Evolutionary conservation across 2,113 vertebrate genomes (phyloP).

Genomic region (Oncorhynchus kisutch): DNA sequence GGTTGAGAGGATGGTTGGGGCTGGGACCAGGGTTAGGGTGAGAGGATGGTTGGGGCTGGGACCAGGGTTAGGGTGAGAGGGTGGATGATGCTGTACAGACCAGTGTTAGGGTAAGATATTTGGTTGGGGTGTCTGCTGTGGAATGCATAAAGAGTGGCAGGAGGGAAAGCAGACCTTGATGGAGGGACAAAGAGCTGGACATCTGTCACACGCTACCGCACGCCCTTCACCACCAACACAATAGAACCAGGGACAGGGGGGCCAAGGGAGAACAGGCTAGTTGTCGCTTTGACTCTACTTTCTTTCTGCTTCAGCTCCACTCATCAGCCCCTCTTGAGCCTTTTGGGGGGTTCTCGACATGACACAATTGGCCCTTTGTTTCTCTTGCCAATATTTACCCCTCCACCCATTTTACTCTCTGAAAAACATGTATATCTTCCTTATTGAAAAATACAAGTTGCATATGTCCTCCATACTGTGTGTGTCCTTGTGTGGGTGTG

Average conservation of each 20-base stretch:
- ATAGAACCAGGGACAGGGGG: conserved; percentile 20
- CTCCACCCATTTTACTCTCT: background rate
- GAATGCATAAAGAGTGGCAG: conserved; percentile 27
- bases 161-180: conserved; percentile 5
- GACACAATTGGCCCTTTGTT: conserved; percentile 4
- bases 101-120: background rate
- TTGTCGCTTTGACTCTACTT: conserved; percentile 28
- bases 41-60: background rate
- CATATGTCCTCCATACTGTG: background rate
- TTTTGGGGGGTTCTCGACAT: background rate
- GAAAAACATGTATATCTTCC: background rate
- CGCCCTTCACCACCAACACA: conserved; percentile 35
- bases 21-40: too few relatives aligned
- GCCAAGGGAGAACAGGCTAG: conserved; percentile 10
- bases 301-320: conserved; percentile 5
- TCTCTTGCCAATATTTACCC: background rate
- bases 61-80: conserved; percentile 3
- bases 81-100: background rate
- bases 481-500: background rate
- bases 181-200: conserved; percentile 12
- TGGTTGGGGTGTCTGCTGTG: conserved; percentile 3
- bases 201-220: conserved; percentile 49
- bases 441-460: background rate
- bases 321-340: conserved; percentile 7
- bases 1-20: too few relatives aligned